phyloP scores from a whole-genome alignment of 2,113 vertebrate genomes.

The Rhineura floridana region DNA sequence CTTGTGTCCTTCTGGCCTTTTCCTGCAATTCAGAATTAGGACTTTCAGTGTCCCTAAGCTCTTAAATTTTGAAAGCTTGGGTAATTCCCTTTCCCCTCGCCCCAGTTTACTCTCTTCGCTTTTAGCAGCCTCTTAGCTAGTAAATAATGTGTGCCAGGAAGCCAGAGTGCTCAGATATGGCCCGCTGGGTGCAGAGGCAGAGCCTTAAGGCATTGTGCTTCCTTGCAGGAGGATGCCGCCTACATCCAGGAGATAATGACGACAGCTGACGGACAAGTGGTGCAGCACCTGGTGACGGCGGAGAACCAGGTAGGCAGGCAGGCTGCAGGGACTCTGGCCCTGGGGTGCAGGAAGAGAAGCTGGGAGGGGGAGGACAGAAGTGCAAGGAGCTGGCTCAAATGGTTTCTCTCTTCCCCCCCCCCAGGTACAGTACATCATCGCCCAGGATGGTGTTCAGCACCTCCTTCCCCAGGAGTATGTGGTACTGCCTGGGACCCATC shows the following conservation, averaged over 20 bases:
- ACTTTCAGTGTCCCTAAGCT: too few relatives aligned
- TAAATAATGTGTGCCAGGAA: too few relatives aligned
- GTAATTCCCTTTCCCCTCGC: too few relatives aligned
- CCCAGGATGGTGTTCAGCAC: conserved; percentile 91
- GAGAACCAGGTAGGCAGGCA: conserved; percentile 88
- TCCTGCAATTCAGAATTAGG: too few relatives aligned
- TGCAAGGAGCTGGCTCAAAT: neutral
- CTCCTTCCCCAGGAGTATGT: conserved; percentile 96
- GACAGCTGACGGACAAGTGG: conserved; percentile 91
- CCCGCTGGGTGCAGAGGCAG: too few relatives aligned
- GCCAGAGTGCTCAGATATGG: too few relatives aligned
- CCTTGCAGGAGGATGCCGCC: conserved; percentile 86
- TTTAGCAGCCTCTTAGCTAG: fast-evolving
- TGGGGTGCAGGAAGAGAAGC: too few relatives aligned
- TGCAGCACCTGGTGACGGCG: conserved; percentile 92
- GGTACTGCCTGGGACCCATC: conserved; percentile 91
- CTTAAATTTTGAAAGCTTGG: too few relatives aligned
- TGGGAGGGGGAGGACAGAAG: neutral
- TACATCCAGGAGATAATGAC: conserved; percentile 98
- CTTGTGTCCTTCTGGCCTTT: too few relatives aligned
- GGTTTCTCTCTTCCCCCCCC: too few relatives aligned
- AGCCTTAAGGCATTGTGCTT: fast-evolving
- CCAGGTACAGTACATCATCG: conserved; percentile 97
- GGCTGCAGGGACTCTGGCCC: fast-evolving
- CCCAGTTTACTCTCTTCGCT: fast-evolving